Evolutionary conservation across 2,888 invertebrate genomes (phyloP).

Genomic region (Altica lythri): DNA sequence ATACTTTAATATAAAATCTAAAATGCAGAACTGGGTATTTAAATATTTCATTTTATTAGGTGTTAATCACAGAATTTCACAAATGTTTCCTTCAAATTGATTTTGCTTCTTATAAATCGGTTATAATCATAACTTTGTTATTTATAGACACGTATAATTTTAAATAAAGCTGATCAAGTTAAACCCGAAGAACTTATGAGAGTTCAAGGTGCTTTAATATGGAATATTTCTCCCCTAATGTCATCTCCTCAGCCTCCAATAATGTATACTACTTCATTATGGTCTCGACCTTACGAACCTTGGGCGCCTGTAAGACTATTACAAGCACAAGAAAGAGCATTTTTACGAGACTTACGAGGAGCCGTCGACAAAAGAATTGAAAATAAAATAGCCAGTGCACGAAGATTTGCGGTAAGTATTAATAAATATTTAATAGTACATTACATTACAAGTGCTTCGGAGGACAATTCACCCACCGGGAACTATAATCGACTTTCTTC

Average conservation of each 20-base stretch:
- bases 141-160: constrained; percentile 82
- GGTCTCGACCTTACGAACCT: constrained; percentile 83
- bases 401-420: constrained; percentile 87
- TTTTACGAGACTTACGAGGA: constrained; percentile 82
- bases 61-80: no score
- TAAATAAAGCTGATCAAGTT: constrained; percentile 94
- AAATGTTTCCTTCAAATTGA: no score
- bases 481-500: no score
- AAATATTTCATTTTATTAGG: no score
- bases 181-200: constrained; percentile 91
- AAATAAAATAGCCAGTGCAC: constrained; percentile 91
- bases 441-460: no score
- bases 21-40: no score
- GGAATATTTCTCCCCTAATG: constrained; percentile 97
- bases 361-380: constrained; percentile 89
- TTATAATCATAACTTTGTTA: no score
- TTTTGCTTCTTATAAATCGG: no score
- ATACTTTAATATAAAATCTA: no score
- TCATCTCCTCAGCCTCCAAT: constrained; percentile 92
- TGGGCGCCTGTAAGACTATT: constrained; percentile 82
- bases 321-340: constrained; percentile 86
- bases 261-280: constrained; percentile 87
- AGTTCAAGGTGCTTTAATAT: constrained; percentile 91
- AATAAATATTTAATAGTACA: no score
- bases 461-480: no score